These are phyloP conservation scores for Cosmorhoe ocellata DNA, from an alignment of 2,888 invertebrate genomes.

Conservation along the genomic window DNA sequence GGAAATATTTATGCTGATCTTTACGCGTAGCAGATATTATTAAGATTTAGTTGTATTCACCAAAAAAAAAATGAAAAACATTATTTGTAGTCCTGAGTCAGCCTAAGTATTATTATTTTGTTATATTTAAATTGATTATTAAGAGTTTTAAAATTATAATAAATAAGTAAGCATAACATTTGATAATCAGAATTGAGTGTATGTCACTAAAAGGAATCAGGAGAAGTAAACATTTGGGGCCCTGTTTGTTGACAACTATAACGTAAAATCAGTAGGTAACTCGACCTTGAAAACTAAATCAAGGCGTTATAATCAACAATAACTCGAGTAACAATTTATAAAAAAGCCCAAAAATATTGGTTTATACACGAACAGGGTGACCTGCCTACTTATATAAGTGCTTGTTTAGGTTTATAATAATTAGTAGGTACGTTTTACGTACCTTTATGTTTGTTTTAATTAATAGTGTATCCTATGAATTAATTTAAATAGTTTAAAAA, in stretches of 20 bases:
- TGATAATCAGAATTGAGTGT: slow-evolving; percentile 26
- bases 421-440: too few species aligned
- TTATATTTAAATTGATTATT: slow-evolving; percentile 47
- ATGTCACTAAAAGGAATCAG: slow-evolving; percentile 1
- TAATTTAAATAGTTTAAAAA: too few species aligned
- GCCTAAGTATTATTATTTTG: slow-evolving; percentile 65
- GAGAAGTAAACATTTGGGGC: not conserved
- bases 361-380: too few species aligned
- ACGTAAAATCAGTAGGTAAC: too few species aligned
- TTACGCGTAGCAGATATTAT: slow-evolving; percentile 65
- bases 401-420: too few species aligned
- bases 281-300: too few species aligned
- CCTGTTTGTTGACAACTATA: not conserved
- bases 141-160: slow-evolving; percentile 36
- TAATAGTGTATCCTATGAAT: too few species aligned
- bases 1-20: slow-evolving; percentile 57
- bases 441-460: too few species aligned
- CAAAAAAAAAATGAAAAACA: slow-evolving; percentile 41
- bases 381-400: too few species aligned
- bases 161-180: slow-evolving; percentile 40
- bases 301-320: too few species aligned
- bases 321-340: too few species aligned
- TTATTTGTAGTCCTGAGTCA: slow-evolving; percentile 58
- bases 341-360: too few species aligned
- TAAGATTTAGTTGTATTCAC: slow-evolving; percentile 67